Evolutionary conservation across 2,888 invertebrate species (phyloP).

Genomic region (Acleris holmiana): DNA sequence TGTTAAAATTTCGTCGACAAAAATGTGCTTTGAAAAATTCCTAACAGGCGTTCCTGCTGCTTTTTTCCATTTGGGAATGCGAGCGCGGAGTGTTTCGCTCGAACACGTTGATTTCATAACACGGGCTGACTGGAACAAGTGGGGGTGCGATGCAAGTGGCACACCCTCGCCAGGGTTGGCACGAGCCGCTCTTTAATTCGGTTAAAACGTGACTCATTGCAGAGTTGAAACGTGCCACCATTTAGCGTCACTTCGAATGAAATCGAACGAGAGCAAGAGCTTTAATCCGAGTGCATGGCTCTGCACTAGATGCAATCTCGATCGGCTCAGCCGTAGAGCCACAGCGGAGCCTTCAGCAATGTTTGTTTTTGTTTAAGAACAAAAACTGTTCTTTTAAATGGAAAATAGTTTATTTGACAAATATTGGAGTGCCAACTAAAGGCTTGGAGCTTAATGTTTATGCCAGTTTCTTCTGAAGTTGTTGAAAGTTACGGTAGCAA

Average conservation of each 20-base stretch:
- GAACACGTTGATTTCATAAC: constrained; percentile 85
- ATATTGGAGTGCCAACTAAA: no score
- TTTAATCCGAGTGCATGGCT: no score
- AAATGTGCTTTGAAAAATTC: constrained; percentile 75
- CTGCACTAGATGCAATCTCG: no score
- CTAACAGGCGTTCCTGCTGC: constrained; percentile 57
- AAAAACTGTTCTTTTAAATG: no score
- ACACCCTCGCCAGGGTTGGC: constrained; percentile 60
- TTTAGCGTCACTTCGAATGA: no score
- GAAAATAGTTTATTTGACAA: not conserved
- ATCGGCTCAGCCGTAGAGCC: no score
- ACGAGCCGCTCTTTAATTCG: not conserved
- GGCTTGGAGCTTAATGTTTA: no score
- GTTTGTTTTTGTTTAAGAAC: no score
- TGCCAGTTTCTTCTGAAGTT: no score
- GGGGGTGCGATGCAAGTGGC: constrained; percentile 79
- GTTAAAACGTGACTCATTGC: constrained; percentile 3
- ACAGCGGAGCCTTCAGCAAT: no score
- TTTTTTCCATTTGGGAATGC: constrained; percentile 79
- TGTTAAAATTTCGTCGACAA: constrained; percentile 69
- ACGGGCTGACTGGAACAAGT: constrained; percentile 79
- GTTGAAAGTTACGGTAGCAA: constrained; percentile 43
- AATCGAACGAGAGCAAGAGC: no score
- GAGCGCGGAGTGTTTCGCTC: constrained; percentile 76
- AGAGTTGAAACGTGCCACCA: not conserved